These are phyloP conservation scores for Trichoplusia ni DNA, from an alignment of 1,140 invertebrate species.

Conservation along the genomic window DNA sequence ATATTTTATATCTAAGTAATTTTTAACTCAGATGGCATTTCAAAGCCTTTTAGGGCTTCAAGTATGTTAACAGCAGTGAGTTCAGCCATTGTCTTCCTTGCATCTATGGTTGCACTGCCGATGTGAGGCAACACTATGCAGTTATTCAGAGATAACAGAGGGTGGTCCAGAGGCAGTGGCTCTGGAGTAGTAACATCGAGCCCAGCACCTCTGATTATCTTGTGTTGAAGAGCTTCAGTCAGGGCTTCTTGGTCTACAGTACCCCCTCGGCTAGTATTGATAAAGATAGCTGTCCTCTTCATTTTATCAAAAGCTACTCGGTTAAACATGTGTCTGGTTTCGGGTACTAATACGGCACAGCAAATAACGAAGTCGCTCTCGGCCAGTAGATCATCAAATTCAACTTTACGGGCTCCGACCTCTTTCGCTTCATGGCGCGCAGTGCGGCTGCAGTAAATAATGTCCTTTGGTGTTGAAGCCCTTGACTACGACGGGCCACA, in stretches of 20 bases:
- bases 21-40: conserved; percentile 84
- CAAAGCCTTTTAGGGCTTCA: conserved; percentile 85
- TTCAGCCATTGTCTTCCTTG: conserved; percentile 91
- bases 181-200: conserved; percentile 97
- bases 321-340: conserved; percentile 91
- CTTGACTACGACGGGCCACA: conserved; percentile 86
- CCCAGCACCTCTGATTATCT: conserved; percentile 91
- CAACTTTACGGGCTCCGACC: conserved; percentile 86
- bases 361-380: conserved; percentile 92
- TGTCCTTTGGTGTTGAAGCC: conserved; percentile 87
- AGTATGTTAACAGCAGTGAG: conserved; percentile 94
- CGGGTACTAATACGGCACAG: conserved; percentile 86
- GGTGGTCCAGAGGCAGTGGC: conserved; percentile 92
- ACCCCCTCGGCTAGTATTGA: conserved; percentile 91
- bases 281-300: conserved; percentile 92
- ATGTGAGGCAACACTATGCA: conserved; percentile 95
- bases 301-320: conserved; percentile 88
- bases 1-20: no score
- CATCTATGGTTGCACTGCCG: conserved; percentile 93
- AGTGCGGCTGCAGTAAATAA: conserved; percentile 88
- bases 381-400: conserved; percentile 86
- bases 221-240: conserved; percentile 87
- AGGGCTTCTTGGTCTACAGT: conserved; percentile 91
- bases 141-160: conserved; percentile 90
- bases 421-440: conserved; percentile 83